A percentile compares a stretch with the other conserved stretches of the same genome.
Evolutionary conservation across 1,140 invertebrate species (phyloP).

Genomic region (Drosophila takahashii): DNA sequence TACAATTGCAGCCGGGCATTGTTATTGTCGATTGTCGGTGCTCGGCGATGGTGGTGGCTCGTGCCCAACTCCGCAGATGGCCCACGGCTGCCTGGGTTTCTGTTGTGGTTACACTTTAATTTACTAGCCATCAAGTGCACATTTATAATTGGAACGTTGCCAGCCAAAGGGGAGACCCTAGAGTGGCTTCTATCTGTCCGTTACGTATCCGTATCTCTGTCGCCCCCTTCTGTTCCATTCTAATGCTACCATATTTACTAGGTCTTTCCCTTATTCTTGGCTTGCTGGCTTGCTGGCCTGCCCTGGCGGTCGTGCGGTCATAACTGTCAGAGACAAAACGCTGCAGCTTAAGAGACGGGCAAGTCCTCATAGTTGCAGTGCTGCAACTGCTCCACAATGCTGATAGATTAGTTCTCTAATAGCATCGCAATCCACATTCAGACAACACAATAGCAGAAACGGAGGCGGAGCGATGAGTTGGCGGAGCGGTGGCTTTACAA

Average conservation of each 20-base stretch:
- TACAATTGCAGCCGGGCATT: slow-evolving; percentile 35
- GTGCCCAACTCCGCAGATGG: slow-evolving; percentile 50
- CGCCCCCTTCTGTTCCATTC: too few species aligned
- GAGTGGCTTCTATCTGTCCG: slow-evolving; percentile 26
- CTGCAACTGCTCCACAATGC: slow-evolving; percentile 33
- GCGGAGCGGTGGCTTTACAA: slow-evolving; percentile 17
- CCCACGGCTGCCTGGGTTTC: slow-evolving; percentile 26
- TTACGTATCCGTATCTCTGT: background rate
- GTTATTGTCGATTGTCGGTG: slow-evolving; percentile 9
- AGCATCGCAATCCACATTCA: slow-evolving; percentile 32
- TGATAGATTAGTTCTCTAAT: slow-evolving; percentile 66
- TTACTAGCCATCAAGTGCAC: slow-evolving; percentile 72
- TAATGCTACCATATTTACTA: too few species aligned
- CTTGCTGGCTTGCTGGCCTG: background rate
- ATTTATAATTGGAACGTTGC: slow-evolving; percentile 73
- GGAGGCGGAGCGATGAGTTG: slow-evolving; percentile 2
- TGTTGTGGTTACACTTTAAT: slow-evolving; percentile 74
- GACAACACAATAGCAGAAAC: slow-evolving; percentile 16
- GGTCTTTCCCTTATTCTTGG: slow-evolving; percentile 11
- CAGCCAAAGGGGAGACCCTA: slow-evolving; percentile 37
- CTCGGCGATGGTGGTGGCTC: slow-evolving; percentile 17
- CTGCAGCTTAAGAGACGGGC: slow-evolving; percentile 16
- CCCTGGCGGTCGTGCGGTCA: slow-evolving; percentile 35
- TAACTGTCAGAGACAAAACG: slow-evolving; percentile 63
- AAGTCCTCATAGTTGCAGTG: slow-evolving; percentile 15